Percentiles rank a stretch among this genome's conserved stretches.
phyloP scores from a whole-genome alignment of 2,797 vertebrate genomes.

The Otus scops region DNA sequence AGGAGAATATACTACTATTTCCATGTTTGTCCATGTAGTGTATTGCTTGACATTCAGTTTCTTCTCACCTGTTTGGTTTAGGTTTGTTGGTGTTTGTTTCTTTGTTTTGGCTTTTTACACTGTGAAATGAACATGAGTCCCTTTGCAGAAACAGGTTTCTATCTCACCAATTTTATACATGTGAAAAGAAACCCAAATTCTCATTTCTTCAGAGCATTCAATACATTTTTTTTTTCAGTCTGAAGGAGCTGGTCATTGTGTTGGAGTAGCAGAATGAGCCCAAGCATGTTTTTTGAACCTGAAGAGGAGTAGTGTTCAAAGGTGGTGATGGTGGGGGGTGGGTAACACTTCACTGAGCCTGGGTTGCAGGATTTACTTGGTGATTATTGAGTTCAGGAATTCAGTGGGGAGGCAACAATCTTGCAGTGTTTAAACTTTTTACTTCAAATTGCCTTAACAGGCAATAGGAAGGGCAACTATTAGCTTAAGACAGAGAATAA shows the following conservation, averaged over 20 bases:
- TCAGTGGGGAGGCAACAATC: neutral
- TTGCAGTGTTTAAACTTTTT: neutral
- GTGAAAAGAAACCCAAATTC: neutral
- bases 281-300: neutral
- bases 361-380: neutral
- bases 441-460: neutral
- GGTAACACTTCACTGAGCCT: neutral
- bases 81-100: neutral
- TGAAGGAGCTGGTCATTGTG: neutral
- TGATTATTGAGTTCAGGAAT: neutral
- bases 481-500: neutral
- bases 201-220: neutral
- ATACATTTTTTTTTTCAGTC: neutral
- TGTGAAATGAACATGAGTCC: neutral
- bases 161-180: neutral
- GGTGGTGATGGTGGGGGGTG: neutral
- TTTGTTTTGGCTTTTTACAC: fast-evolving
- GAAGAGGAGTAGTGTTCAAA: neutral
- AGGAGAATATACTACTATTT: neutral
- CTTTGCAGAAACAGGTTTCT: neutral
- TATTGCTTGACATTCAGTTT: neutral
- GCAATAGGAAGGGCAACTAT: neutral
- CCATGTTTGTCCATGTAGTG: neutral
- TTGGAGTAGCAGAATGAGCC: neutral
- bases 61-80: neutral